These are phyloP conservation scores for Acanthiza pusilla DNA, from an alignment of 2,797 vertebrate genomes.

Conservation along the genomic window DNA sequence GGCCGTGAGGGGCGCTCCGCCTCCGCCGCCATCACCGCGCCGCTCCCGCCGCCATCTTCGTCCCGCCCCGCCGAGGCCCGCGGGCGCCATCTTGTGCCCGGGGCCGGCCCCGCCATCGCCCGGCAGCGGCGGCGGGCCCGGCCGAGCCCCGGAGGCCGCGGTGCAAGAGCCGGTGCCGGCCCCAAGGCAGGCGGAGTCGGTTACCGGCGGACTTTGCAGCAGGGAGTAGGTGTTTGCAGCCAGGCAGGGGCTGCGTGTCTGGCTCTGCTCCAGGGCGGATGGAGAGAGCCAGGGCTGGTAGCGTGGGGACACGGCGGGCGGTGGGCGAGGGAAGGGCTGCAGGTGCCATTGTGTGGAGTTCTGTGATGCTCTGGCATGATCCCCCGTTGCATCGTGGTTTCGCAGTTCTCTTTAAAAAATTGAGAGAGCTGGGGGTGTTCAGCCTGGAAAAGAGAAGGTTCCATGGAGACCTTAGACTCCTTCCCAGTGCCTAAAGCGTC, in stretches of 20 bases:
- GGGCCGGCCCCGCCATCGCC: neutral
- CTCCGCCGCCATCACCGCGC: neutral
- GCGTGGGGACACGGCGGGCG: fast-evolving
- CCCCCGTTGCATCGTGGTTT: neutral
- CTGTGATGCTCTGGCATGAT: neutral
- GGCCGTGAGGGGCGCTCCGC: no score
- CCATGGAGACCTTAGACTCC: fast-evolving
- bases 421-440: neutral
- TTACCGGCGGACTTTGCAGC: neutral
- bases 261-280: neutral
- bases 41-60: neutral
- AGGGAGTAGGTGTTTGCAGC: neutral
- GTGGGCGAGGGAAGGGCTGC: neutral
- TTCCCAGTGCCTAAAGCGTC: neutral
- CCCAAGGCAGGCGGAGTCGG: neutral
- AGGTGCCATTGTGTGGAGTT: neutral
- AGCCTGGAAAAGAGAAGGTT: no score
- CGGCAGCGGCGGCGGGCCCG: neutral
- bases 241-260: fast-evolving
- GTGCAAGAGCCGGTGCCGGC: neutral
- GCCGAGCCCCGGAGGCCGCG: neutral
- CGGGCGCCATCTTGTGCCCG: conserved; percentile 47
- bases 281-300: neutral
- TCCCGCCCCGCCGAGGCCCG: neutral
- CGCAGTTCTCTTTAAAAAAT: fast-evolving